Conservation (phyloP, 1,140 invertebrate species). For the Procambarus clarkii region DNA sequence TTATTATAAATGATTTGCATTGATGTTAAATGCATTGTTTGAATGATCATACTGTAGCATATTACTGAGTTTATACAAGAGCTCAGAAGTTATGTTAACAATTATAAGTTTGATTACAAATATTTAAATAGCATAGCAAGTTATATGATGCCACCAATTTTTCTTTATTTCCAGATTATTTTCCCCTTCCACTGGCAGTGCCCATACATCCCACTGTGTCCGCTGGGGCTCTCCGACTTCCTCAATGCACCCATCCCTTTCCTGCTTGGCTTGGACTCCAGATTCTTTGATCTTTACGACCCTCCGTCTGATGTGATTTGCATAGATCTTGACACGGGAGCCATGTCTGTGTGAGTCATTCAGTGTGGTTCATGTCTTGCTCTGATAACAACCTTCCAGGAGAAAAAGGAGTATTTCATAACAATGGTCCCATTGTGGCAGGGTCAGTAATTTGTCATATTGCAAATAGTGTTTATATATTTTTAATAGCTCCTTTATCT, state of each 20-base stretch:
- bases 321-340: constrained; percentile 98
- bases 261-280: constrained; percentile 95
- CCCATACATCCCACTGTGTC: constrained; percentile 99
- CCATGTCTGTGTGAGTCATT: constrained; percentile 80
- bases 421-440: not conserved
- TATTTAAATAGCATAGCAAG: no score
- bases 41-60: no score
- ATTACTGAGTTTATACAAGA: no score
- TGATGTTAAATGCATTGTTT: no score
- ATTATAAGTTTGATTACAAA: no score
- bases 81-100: no score
- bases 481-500: no score
- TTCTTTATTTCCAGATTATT: constrained; percentile 80
- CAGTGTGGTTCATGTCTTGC: not conserved
- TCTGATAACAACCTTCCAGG: not conserved
- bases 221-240: constrained; percentile 88
- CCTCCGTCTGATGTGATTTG: constrained; percentile 97
- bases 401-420: not conserved
- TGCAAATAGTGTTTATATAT: no score
- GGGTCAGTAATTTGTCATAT: no score
- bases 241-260: constrained; percentile 97
- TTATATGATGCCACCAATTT: no score
- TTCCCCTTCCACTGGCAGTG: constrained; percentile 99
- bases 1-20: no score
- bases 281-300: constrained; percentile 98